A percentile compares a stretch with the other conserved stretches of the same genome.
These are phyloP conservation scores for Microplitis mediator DNA, from an alignment of 1,140 invertebrate genomes.

Conservation along the genomic window DNA sequence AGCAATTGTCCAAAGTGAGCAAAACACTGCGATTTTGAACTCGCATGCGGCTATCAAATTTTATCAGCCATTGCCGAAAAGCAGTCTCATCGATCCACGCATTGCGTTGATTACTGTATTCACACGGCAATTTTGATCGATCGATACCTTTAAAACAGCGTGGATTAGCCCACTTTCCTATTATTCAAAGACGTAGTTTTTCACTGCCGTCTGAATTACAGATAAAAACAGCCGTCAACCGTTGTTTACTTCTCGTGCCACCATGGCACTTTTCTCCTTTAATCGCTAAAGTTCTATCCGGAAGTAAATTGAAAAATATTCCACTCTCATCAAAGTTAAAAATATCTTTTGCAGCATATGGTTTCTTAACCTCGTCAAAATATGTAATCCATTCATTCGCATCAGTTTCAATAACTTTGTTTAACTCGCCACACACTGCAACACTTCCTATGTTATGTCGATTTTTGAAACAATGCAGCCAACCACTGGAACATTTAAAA, in stretches of 20 bases:
- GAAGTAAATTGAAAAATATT: constrained; percentile 17
- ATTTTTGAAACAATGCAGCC: constrained; percentile 18
- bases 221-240: constrained; percentile 5
- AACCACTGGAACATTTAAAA: constrained; percentile 13
- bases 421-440: constrained; percentile 12
- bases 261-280: constrained; percentile 16
- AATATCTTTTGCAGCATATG: constrained; percentile 21
- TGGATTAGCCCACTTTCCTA: constrained; percentile 17
- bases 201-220: constrained; percentile 16
- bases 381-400: constrained; percentile 17
- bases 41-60: background rate
- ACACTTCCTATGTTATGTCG: constrained; percentile 19
- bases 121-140: constrained; percentile 17
- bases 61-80: background rate
- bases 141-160: constrained; percentile 15
- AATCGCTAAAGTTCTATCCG: constrained; percentile 9
- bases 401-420: constrained; percentile 17
- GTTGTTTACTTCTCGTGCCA: constrained; percentile 1
- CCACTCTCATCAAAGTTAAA: constrained; percentile 15
- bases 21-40: constrained; percentile 11
- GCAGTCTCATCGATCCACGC: background rate
- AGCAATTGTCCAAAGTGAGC: constrained; percentile 3
- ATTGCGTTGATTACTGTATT: constrained; percentile 11
- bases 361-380: constrained; percentile 15
- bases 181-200: constrained; percentile 12